phyloP scores from a whole-genome alignment of 35 echinoderm and acorn worm genomes.

The Hemicentrotus pulcherrimus region DNA sequence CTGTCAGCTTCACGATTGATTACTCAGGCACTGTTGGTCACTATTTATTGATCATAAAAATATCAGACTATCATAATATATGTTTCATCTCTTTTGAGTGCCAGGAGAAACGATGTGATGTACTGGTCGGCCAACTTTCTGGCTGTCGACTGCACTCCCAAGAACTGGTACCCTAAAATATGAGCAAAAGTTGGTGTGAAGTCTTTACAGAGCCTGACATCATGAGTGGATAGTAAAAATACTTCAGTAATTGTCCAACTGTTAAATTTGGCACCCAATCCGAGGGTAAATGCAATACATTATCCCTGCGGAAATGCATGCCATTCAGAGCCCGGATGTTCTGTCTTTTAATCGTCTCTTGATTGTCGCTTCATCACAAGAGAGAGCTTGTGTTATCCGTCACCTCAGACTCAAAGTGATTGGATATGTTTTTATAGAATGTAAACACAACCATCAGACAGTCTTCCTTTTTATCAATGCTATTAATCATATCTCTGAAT shows the following conservation, averaged over 20 bases:
- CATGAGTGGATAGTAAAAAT: not conserved
- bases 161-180: not conserved
- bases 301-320: not conserved
- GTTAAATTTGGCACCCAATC: conserved; percentile 2
- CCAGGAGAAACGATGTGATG: not conserved
- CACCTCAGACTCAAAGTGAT: not conserved
- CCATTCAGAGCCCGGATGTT: not conserved
- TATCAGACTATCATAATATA: not conserved
- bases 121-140: not conserved
- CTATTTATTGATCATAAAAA: not conserved
- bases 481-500: not conserved
- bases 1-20: not conserved
- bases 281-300: not conserved
- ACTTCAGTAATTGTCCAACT: not conserved
- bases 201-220: not conserved
- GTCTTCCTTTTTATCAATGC: not conserved
- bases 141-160: not conserved
- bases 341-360: not conserved
- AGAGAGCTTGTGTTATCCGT: not conserved
- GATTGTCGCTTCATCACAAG: not conserved
- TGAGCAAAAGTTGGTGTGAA: not conserved
- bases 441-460: not conserved
- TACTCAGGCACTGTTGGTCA: not conserved
- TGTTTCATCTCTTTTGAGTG: not conserved
- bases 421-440: not conserved